Conservation (phyloP, 2,888 invertebrate species). For the Drosophila flavopinicola region DNA sequence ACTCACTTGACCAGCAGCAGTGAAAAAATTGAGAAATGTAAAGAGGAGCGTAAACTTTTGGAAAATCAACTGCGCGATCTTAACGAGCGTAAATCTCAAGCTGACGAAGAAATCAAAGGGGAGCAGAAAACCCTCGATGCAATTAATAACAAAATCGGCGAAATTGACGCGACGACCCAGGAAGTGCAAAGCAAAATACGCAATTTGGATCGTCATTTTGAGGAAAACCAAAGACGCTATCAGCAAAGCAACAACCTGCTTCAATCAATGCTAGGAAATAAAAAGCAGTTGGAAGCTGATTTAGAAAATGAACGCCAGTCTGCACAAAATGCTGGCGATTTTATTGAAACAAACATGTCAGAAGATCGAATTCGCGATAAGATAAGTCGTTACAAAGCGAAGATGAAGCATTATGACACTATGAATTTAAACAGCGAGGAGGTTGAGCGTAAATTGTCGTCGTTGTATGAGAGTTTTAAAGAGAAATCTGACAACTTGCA, state of each 20-base stretch:
- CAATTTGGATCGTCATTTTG: slow-evolving; percentile 51
- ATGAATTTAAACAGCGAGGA: slow-evolving; percentile 70
- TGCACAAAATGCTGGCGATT: slow-evolving; percentile 79
- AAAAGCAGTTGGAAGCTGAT: slow-evolving; percentile 22
- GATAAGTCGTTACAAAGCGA: slow-evolving; percentile 78
- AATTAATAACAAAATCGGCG: slow-evolving; percentile 83
- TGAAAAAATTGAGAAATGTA: slow-evolving; percentile 75
- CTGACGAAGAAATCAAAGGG: slow-evolving; percentile 35
- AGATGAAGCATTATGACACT: slow-evolving; percentile 73
- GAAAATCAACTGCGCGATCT: slow-evolving; percentile 81
- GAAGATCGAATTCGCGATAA: slow-evolving; percentile 83
- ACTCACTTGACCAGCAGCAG: slow-evolving; percentile 40
- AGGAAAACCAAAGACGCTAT: slow-evolving; percentile 43
- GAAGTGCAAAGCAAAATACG: slow-evolving; percentile 61
- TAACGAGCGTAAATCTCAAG: slow-evolving; percentile 48
- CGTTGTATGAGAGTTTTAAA: slow-evolving; percentile 8
- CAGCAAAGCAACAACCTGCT: slow-evolving; percentile 46
- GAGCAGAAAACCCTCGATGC: slow-evolving; percentile 76
- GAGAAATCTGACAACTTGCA: slow-evolving; percentile 4
- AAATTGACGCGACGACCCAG: slow-evolving; percentile 51
- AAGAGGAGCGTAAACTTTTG: slow-evolving; percentile 75
- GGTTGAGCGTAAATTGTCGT: slow-evolving; percentile 42
- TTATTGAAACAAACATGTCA: slow-evolving; percentile 79
- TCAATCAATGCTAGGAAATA: slow-evolving; percentile 20
- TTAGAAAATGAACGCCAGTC: slow-evolving; percentile 37